Conservation (phyloP, 2,888 invertebrate genomes). For the Priocnemis perturbator region DNA sequence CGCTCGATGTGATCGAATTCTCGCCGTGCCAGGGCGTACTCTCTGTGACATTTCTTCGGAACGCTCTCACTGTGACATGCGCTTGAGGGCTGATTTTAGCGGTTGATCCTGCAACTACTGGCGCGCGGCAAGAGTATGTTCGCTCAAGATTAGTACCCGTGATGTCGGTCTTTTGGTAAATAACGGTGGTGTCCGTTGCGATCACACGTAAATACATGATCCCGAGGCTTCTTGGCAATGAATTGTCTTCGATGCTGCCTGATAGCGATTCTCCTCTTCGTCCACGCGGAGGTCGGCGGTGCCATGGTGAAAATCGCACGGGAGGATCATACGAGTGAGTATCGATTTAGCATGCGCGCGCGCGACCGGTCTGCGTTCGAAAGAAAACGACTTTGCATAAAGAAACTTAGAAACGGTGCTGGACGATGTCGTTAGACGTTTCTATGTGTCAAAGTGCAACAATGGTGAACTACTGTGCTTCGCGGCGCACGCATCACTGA, state of each 20-base stretch:
- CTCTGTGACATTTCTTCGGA: background rate
- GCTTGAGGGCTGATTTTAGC: background rate
- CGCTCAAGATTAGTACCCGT: too few species aligned
- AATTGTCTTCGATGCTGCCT: conserved; percentile 44
- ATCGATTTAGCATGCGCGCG: conserved; percentile 2
- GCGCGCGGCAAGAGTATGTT: too few species aligned
- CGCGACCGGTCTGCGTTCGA: background rate
- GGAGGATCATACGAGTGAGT: conserved; percentile 66
- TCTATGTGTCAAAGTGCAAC: too few species aligned
- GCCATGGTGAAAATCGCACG: conserved; percentile 59
- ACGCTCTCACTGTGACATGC: background rate
- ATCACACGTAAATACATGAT: background rate
- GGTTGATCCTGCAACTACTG: too few species aligned
- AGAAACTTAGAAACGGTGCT: background rate
- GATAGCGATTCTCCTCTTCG: conserved; percentile 47
- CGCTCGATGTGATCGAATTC: too few species aligned
- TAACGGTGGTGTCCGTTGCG: too few species aligned
- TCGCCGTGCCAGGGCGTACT: background rate
- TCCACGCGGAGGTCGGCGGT: conserved; percentile 45
- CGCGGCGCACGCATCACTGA: too few species aligned
- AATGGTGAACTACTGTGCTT: too few species aligned
- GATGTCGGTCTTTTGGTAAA: too few species aligned
- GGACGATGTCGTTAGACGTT: too few species aligned
- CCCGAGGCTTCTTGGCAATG: conserved; percentile 41
- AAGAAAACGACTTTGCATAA: background rate